phyloP scores from a whole-genome alignment of 2,113 vertebrate species.

The Orycteropus afer region DNA sequence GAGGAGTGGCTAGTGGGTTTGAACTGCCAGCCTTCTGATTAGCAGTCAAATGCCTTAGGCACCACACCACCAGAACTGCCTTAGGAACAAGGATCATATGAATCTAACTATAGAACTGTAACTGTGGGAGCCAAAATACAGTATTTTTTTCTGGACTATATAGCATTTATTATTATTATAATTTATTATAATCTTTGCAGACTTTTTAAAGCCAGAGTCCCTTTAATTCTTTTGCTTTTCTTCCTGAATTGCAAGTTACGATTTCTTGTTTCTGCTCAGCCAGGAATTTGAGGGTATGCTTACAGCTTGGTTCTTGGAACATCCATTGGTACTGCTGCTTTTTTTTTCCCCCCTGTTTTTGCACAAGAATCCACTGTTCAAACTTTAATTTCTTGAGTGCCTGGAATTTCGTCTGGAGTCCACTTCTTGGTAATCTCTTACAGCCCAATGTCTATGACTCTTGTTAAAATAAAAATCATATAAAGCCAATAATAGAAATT shows the following conservation, averaged over 20 bases:
- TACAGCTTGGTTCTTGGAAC: neutral
- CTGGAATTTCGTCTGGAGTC: neutral
- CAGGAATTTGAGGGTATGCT: neutral
- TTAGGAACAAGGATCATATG: too few relatives aligned
- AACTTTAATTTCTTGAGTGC: neutral
- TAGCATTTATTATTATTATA: too few relatives aligned
- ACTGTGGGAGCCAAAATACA: too few relatives aligned
- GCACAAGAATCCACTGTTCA: neutral
- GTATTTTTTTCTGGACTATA: too few relatives aligned
- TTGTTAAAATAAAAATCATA: too few relatives aligned
- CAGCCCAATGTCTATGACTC: neutral
- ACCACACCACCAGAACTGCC: too few relatives aligned
- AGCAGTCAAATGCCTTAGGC: too few relatives aligned
- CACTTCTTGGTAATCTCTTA: neutral
- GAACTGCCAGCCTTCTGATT: too few relatives aligned
- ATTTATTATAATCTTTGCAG: neutral
- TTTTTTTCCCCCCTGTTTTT: conserved; percentile 13
- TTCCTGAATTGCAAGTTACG: neutral
- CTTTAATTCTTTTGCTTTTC: neutral
- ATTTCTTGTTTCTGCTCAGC: neutral
- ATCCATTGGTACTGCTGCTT: neutral
- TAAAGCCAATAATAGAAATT: too few relatives aligned
- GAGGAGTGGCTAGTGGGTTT: too few relatives aligned
- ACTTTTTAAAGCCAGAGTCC: neutral
- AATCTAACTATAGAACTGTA: too few relatives aligned